Conservation (phyloP, 2,888 invertebrate species). For the Keiferia lycopersicella region DNA sequence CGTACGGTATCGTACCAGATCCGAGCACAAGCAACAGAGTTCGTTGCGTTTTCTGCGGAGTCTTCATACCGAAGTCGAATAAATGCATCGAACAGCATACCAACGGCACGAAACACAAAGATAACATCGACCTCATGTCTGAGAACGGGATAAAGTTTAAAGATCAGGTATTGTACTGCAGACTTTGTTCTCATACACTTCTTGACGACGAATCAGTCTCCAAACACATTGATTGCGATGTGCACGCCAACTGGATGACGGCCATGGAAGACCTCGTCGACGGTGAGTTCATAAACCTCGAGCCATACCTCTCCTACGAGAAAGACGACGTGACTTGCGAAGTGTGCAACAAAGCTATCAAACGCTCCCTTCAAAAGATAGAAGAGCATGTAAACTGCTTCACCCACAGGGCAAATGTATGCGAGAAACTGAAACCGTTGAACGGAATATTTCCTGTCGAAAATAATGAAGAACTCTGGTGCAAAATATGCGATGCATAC, state of each 20-base stretch:
- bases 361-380: slow-evolving; percentile 49
- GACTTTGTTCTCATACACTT: slow-evolving; percentile 52
- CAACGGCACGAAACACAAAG: slow-evolving; percentile 61
- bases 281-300: slow-evolving; percentile 58
- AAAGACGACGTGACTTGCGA: slow-evolving; percentile 56
- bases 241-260: slow-evolving; percentile 59
- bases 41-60: slow-evolving; percentile 63
- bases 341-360: slow-evolving; percentile 49
- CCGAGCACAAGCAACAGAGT: slow-evolving; percentile 60
- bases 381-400: slow-evolving; percentile 58
- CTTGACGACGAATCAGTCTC: slow-evolving; percentile 52
- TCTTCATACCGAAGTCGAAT: slow-evolving; percentile 60
- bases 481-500: slow-evolving; percentile 57
- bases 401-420: slow-evolving; percentile 52
- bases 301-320: slow-evolving; percentile 52
- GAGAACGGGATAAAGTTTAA: slow-evolving; percentile 55
- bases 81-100: slow-evolving; percentile 67
- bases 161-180: slow-evolving; percentile 53
- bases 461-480: slow-evolving; percentile 55
- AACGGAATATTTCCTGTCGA: slow-evolving; percentile 56
- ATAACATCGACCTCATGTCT: slow-evolving; percentile 56
- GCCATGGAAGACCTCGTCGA: slow-evolving; percentile 58
- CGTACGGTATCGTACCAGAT: slow-evolving; percentile 57
- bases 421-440: slow-evolving; percentile 53
- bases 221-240: slow-evolving; percentile 53